Conservation (phyloP, 2,888 invertebrate species). For the Cosmia pyralina region DNA sequence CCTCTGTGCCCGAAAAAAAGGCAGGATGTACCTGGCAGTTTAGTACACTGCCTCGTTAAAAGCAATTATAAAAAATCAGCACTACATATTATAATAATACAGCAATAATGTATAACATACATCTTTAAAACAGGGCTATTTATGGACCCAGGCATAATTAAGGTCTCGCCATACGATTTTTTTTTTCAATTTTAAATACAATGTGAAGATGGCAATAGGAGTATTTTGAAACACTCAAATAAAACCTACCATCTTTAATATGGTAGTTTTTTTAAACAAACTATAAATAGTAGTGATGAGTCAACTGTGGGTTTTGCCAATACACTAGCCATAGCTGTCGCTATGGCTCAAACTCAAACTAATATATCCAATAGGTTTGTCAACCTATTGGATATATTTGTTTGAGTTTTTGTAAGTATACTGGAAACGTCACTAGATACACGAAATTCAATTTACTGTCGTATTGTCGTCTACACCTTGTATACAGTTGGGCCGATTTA, state of each 20-base stretch:
- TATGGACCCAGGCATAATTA: not conserved
- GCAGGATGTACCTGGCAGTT: not conserved
- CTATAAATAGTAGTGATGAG: not conserved
- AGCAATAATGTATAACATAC: constrained; percentile 40
- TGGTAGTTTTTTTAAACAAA: not conserved
- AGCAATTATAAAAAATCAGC: constrained; percentile 37
- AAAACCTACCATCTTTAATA: no score
- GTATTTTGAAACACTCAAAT: not conserved
- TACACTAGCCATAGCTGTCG: no score
- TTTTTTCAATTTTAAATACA: not conserved
- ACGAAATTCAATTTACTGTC: not conserved
- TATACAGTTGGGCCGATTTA: no score
- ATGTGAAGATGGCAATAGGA: not conserved
- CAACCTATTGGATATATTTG: no score
- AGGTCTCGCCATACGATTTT: not conserved
- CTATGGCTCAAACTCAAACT: no score
- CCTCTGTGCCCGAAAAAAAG: not conserved
- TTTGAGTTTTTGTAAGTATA: not conserved
- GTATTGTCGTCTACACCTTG: not conserved
- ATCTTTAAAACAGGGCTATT: constrained; percentile 23
- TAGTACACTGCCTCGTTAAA: not conserved
- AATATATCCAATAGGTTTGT: no score
- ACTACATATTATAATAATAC: constrained; percentile 40
- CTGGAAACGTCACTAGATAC: not conserved
- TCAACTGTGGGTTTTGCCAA: not conserved